Evolutionary conservation across 2,113 vertebrate species (phyloP).

Genomic region (Craseonycteris thonglongyai): DNA sequence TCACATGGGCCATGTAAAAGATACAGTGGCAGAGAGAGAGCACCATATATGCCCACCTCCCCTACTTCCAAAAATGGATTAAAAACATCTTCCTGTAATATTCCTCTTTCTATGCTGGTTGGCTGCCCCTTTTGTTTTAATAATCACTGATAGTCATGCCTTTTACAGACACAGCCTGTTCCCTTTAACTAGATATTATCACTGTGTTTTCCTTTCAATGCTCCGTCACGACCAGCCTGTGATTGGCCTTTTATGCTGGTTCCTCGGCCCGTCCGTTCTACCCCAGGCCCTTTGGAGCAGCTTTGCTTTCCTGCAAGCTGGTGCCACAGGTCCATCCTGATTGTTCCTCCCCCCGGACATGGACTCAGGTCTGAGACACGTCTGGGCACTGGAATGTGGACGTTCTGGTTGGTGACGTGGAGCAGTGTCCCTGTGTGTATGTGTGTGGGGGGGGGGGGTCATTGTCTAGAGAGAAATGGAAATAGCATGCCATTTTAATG

Average conservation of each 20-base stretch:
- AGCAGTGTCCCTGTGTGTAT: background rate
- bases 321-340: too few species aligned
- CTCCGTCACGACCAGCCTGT: background rate
- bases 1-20: background rate
- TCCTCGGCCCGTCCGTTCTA: rapidly evolving
- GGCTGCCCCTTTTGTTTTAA: background rate
- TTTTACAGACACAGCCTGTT: background rate
- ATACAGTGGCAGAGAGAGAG: background rate
- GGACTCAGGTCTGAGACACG: too few species aligned
- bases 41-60: background rate
- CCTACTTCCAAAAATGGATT: background rate
- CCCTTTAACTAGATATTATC: background rate
- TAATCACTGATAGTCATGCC: background rate
- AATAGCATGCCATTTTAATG: background rate
- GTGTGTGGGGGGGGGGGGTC: too few species aligned
- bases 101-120: background rate
- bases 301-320: background rate
- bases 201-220: background rate
- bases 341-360: background rate
- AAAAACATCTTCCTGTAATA: background rate
- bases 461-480: background rate
- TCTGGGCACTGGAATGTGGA: background rate
- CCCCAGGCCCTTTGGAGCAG: background rate
- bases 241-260: background rate
- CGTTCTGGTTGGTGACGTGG: background rate